phyloP scores from a whole-genome alignment of 92 coral and sea anemone genomes.

The Diadumene lineata region DNA sequence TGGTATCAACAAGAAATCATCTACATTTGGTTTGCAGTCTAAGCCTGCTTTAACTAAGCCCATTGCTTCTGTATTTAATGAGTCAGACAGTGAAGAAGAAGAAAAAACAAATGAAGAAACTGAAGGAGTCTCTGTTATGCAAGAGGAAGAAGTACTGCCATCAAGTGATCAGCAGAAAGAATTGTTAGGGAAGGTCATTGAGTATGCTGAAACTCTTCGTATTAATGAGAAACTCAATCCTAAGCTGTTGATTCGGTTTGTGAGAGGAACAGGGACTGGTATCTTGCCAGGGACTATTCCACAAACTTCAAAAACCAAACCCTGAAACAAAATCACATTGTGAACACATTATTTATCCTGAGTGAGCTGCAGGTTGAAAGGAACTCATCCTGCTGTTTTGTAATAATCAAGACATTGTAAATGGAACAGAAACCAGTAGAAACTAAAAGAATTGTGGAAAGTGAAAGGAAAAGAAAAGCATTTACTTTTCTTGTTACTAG shows the following conservation, averaged over 20 bases:
- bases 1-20: slow-evolving; percentile 61
- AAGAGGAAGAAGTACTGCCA: slow-evolving; percentile 64
- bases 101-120: slow-evolving; percentile 44
- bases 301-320: background rate
- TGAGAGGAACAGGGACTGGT: slow-evolving; percentile 74
- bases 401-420: too few relatives aligned
- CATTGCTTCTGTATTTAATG: slow-evolving; percentile 79
- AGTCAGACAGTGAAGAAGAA: slow-evolving; percentile 89
- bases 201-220: slow-evolving; percentile 90
- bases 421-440: too few relatives aligned
- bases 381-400: too few relatives aligned
- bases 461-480: too few relatives aligned
- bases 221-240: slow-evolving; percentile 70
- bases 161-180: slow-evolving; percentile 86
- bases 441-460: too few relatives aligned
- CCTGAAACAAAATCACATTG: too few relatives aligned
- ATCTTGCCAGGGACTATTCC: slow-evolving; percentile 81
- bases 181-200: slow-evolving; percentile 83
- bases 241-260: slow-evolving; percentile 84
- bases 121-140: background rate
- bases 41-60: slow-evolving; percentile 44
- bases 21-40: slow-evolving; percentile 41
- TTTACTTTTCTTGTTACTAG: too few relatives aligned
- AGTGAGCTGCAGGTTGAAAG: too few relatives aligned
- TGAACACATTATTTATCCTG: too few relatives aligned